Evolutionary conservation across 2,797 vertebrate species (phyloP), one percentile per base, ranked within the genome.

Genomic region (Calcarius lapponicus): DNA sequence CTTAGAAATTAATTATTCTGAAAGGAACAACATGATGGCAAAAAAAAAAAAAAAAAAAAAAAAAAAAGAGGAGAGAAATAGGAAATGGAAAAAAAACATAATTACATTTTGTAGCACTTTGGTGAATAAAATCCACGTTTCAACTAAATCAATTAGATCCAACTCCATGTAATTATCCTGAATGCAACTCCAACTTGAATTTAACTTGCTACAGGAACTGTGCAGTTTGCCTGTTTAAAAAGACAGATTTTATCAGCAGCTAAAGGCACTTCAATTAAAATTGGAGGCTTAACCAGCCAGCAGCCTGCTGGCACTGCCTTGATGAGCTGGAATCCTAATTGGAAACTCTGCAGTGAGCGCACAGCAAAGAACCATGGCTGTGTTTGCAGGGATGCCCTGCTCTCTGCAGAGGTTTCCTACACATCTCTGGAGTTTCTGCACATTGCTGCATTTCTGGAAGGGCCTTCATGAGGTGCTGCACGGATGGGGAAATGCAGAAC

Each of bases 261-360:
- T 87, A 45, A 95, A 94, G 82, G 89, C 80, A 81, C 42, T 88
- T 89, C 93, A 93, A 95, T 97, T 94, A 97, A 96, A 93, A 92
- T n/a, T 65, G 92, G 75, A 92, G 54, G 47, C 84, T 94, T 92
- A 91, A 80, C 38, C 70, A 74, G 61, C 71, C 82, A 57, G 83
- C 26, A 94, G 72, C 76, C 85, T 79, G 75, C 75, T 74, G 64
- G 72, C 88, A 64, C 32, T 31, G 62, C 85, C 82, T 93, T 91
- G 74, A 81, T 84, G 67, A 45, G 80, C 86, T 60, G 65, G 38
- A 56, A 79, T 92, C 75, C 91, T 93, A 83, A 78, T 80, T 86
- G 92, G 69, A 92, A 91, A 29, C 60, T 91, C 51, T 80, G 80
- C 88, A 91, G 45, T 75, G 65, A 81, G 64, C 7, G 6, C 78